Conservation (phyloP, 2,888 invertebrate genomes). For the Thera britannica region DNA sequence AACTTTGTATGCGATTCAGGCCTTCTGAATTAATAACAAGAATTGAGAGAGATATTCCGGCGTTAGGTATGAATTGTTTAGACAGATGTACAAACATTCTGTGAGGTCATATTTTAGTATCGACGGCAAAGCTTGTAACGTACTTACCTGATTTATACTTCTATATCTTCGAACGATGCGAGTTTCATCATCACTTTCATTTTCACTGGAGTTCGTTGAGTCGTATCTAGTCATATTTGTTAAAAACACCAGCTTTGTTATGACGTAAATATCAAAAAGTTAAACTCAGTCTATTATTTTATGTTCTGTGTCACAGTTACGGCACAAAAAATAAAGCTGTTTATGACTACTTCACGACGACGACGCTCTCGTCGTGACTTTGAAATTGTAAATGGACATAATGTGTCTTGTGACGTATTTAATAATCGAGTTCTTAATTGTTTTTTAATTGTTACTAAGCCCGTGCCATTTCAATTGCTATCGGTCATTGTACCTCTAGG, state of each 20-base stretch:
- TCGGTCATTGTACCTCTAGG: background rate
- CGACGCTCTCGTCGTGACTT: conserved; percentile 13
- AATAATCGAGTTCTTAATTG: conserved; percentile 22
- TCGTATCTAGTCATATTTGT: conserved; percentile 31
- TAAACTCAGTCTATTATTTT: too few species aligned
- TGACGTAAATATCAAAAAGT: too few species aligned
- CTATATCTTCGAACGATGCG: conserved; percentile 44
- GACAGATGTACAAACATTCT: too few species aligned
- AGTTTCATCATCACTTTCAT: conserved; percentile 50
- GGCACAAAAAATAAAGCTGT: background rate
- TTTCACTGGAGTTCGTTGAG: conserved; percentile 31
- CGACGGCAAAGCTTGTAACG: background rate
- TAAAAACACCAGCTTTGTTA: background rate
- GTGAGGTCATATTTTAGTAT: too few species aligned
- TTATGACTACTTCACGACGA: conserved; percentile 3
- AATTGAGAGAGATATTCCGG: too few species aligned
- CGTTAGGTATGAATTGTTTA: too few species aligned
- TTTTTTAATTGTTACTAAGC: conserved; percentile 23
- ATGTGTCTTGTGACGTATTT: conserved; percentile 11
- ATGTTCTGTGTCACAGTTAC: too few species aligned
- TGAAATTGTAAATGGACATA: conserved; percentile 17
- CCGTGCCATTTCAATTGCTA: conserved; percentile 5
- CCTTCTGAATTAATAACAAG: too few species aligned
- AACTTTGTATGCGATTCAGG: too few species aligned
- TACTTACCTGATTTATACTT: conserved; percentile 32